These are phyloP conservation scores for Drosophila chauvacae DNA, from an alignment of 1,140 invertebrate genomes.

Conservation along the genomic window DNA sequence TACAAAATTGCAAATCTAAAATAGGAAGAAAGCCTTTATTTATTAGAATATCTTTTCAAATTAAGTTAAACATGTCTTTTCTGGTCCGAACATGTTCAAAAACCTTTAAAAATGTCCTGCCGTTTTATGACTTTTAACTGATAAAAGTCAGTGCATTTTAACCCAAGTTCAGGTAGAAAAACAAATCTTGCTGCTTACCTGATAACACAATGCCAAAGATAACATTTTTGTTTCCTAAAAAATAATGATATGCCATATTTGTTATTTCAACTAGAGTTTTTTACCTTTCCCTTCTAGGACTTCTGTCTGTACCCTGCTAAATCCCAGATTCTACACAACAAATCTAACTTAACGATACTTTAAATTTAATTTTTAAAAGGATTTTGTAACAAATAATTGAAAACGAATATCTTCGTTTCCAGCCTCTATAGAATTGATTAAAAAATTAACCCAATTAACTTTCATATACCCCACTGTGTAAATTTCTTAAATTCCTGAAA, in stretches of 20 bases:
- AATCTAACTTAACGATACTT: no score
- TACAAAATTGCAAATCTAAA: no score
- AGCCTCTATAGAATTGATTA: background rate
- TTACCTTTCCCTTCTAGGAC: background rate
- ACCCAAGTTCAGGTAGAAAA: background rate
- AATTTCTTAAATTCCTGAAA: background rate
- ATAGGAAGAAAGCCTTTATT: no score
- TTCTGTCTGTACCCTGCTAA: background rate
- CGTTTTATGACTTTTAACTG: slow-evolving; percentile 10
- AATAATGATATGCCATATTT: background rate
- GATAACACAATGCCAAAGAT: background rate
- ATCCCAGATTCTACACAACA: background rate
- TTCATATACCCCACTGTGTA: no score
- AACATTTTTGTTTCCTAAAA: background rate
- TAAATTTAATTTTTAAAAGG: no score
- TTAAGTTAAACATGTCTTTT: no score
- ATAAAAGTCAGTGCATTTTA: background rate
- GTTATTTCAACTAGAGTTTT: background rate
- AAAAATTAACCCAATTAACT: no score
- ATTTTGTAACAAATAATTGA: no score
- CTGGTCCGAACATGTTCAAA: background rate
- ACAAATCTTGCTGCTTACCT: background rate
- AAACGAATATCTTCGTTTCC: background rate
- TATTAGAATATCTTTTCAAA: no score
- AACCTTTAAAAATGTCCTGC: background rate